Evolutionary conservation across 2,797 vertebrate species (phyloP), one percentile per base, ranked within the genome.

Genomic region (Micrastur ruficollis): DNA sequence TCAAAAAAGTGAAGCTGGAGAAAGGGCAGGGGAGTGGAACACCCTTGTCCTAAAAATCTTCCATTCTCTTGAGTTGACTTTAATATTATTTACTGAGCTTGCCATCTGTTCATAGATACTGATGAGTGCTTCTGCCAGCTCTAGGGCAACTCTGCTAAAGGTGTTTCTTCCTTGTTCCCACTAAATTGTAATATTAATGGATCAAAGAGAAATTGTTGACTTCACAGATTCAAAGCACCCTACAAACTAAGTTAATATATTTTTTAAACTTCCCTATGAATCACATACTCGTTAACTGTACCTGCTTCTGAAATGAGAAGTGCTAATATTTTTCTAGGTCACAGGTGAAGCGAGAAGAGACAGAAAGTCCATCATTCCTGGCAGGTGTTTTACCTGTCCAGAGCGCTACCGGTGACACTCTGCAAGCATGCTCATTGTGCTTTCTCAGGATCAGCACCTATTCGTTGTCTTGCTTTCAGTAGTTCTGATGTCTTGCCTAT

Each of bases 361-460:
- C 15, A 84, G 44, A 52, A 19, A 32, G 22, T 4, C 32, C 2
- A 0, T 40, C 1, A 0, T 58, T 70, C 55, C 56, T 40, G 15
- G 8, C 11, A 52, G 34, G 34, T 0, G 1, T 55, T 75, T 72
- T 40, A 50, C 26, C 36, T 55, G 26, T 47, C 38, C 66, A 75
- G 62, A 68, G 42, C 22, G 61, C 56, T 31, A 32, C 4, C 4
- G 1, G 21, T 18, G 55, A 13, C n/a, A 19, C 34, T 68, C 42
- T 16, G 18, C 20, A 11, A 1, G 7, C 7, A 15, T 0, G 0
- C 34, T 58, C 23, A 2, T 6, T 5, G 15, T 23, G 26, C 27
- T 61, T 34, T 71, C 68, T 62, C 12, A 14, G 49, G 29, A 49
- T 44, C 40, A 72, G 36, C 19, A 16, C 36, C 42, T 46, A 42